Evolutionary conservation across 2,797 vertebrate species (phyloP), one percentile per base, ranked within the genome.

Genomic region (Pseudocheirus occidentalis): DNA sequence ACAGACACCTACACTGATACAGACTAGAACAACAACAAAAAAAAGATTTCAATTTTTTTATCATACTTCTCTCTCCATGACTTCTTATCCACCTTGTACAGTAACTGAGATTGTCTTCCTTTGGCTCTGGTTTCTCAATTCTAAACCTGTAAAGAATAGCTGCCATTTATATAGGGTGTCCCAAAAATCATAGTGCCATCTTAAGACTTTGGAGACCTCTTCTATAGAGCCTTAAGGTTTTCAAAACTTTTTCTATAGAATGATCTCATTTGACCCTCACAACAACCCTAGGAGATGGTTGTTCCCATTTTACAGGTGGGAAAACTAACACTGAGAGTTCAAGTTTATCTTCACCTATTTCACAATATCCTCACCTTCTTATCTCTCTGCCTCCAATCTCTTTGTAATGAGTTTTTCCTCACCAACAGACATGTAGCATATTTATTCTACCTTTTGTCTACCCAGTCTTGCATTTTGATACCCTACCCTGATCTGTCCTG

Each of bases 1-100:
- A 90, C 40, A 91, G 91, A 92, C 50, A 93, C 31, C 14, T 92
- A 40, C 1, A 56, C 27, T 87, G 57, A 12, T 93, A 94, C 92
- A 53, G 58, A n/a, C 90, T 56, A 93, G 21, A 52, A 31, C n/a
- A 73, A 56, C 16, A 55, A 55, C 55, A 58, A 93, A 14, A 29
- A 62, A 90, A 52, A n/a, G 3, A 10, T 28, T 55, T 10, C 12
- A 73, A 87, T 46, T 29, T 50, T 90, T 92, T 90, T 40, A 93
- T 9, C 46, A 91, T 87, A 58, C 21, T 40, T 6, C 55, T 50
- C 14, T 9, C 93, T 3, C 93, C 27, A n/a, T 90, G 34, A 52
- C 56, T 92, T 92, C 14, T 50, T 81, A 14, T 0, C 5, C 13
- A n/a, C 12, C 5, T 55, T 55, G 24, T 40, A 7, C 7, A 90